Percentiles rank a stretch among this genome's conserved stretches.
phyloP scores from a whole-genome alignment of 1,140 invertebrate genomes.

The Chrysopa pallens region DNA sequence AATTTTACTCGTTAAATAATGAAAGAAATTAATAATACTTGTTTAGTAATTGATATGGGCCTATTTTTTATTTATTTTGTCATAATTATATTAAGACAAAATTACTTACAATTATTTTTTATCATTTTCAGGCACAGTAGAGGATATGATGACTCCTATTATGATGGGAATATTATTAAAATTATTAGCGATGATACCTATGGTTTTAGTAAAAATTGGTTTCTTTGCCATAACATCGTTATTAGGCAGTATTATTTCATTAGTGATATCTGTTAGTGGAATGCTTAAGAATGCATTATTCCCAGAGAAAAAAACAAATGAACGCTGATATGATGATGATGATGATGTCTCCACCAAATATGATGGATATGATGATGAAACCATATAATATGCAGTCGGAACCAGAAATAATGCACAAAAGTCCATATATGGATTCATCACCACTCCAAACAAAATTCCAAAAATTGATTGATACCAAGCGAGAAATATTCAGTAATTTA shows the following conservation, averaged over 20 bases:
- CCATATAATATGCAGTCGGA: no score
- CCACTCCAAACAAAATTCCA: no score
- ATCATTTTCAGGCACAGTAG: background rate
- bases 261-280: slow-evolving; percentile 6
- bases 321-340: slow-evolving; percentile 10
- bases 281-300: background rate
- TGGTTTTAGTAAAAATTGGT: slow-evolving; percentile 16
- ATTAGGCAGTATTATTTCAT: slow-evolving; percentile 11
- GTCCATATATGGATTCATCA: no score
- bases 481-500: no score
- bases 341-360: slow-evolving; percentile 24
- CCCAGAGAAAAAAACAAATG: background rate
- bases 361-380: slow-evolving; percentile 18
- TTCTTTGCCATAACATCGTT: slow-evolving; percentile 16
- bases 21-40: no score
- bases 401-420: no score
- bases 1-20: no score
- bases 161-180: slow-evolving; percentile 19
- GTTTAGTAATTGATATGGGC: no score
- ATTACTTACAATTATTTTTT: no score
- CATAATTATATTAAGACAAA: no score
- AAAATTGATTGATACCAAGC: no score
- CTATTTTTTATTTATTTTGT: no score
- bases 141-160: slow-evolving; percentile 15
- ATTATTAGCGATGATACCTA: slow-evolving; percentile 16